Conservation (phyloP, 1,140 invertebrate genomes). For the Hesperophylax magnus region DNA sequence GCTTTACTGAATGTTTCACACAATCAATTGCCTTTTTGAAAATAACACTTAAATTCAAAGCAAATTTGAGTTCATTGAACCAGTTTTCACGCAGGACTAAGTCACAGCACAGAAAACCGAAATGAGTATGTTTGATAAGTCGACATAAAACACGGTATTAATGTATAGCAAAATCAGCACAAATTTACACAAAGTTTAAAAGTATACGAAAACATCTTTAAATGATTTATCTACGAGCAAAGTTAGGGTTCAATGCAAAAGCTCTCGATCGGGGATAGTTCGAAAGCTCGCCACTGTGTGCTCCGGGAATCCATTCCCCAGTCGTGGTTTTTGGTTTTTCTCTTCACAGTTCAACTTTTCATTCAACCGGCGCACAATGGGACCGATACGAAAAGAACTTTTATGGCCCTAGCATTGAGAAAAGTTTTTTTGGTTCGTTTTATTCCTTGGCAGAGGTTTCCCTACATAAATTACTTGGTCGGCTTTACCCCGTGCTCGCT, state of each 20-base stretch:
- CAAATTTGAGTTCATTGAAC: too few species aligned
- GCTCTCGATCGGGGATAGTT: background rate
- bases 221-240: background rate
- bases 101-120: too few species aligned
- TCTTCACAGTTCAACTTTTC: constrained; percentile 18
- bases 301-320: background rate
- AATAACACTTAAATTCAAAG: too few species aligned
- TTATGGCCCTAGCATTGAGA: constrained; percentile 30
- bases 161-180: too few species aligned
- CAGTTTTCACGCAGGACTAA: too few species aligned
- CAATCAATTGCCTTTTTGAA: too few species aligned
- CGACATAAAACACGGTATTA: too few species aligned
- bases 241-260: background rate
- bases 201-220: too few species aligned
- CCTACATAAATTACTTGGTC: constrained; percentile 29
- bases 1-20: too few species aligned
- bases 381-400: constrained; percentile 1
- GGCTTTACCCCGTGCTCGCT: background rate
- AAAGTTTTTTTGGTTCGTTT: constrained; percentile 17
- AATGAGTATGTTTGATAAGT: too few species aligned
- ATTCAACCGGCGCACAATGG: constrained; percentile 22
- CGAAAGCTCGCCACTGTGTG: background rate
- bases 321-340: constrained; percentile 14
- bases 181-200: too few species aligned
- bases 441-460: constrained; percentile 15